A percentile compares a stretch with the other conserved stretches of the same genome.
Evolutionary conservation across 2,797 vertebrate genomes (phyloP).

Genomic region (Sarcophilus harrisii): DNA sequence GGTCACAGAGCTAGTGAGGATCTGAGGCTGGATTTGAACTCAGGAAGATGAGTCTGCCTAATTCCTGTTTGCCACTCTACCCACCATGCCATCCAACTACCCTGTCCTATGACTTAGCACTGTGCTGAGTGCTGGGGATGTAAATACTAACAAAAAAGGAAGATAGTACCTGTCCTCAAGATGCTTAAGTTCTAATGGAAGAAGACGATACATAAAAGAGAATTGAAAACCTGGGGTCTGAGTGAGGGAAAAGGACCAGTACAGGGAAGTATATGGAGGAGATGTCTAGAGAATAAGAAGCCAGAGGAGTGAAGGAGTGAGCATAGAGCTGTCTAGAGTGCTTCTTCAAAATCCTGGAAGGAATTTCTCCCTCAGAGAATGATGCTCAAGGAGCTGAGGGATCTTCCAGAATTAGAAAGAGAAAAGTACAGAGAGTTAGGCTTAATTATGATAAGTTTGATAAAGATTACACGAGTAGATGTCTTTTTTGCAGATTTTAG

Average conservation of each 20-base stretch:
- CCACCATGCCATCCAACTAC: neutral
- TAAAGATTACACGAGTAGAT: neutral
- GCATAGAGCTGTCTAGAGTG: neutral
- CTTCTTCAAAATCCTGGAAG: neutral
- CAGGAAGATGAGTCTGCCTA: neutral
- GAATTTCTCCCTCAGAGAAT: neutral
- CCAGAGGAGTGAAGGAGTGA: neutral
- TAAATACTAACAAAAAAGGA: neutral
- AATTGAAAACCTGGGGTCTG: neutral
- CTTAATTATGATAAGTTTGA: neutral
- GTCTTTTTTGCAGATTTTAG: neutral
- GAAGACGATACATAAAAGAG: neutral
- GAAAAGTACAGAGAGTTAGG: neutral
- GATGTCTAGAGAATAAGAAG: neutral
- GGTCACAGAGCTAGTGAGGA: neutral
- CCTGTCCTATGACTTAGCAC: neutral
- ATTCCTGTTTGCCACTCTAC: neutral
- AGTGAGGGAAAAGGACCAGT: neutral
- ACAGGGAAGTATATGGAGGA: neutral
- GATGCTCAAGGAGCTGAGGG: neutral
- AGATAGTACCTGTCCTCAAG: neutral
- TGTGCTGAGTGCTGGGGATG: neutral
- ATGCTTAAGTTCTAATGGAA: neutral
- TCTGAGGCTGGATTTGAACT: neutral
- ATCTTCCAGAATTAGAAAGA: neutral